Conservation (phyloP, 2,113 vertebrate genomes). For the Ptychochromis oligacanthus region DNA sequence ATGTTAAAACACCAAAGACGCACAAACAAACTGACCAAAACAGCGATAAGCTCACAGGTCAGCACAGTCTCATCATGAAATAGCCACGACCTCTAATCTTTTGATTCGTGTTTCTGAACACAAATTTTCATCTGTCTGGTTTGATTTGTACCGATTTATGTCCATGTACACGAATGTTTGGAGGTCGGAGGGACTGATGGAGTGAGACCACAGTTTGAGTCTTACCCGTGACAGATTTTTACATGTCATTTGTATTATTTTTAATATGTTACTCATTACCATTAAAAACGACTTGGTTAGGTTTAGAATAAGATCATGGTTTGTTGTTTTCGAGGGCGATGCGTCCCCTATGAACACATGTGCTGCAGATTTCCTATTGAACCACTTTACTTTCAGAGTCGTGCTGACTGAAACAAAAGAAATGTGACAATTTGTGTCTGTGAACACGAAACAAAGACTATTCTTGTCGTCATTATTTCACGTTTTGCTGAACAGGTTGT, state of each 20-base stretch:
- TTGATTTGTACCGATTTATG: not conserved
- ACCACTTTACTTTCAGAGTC: too few species aligned
- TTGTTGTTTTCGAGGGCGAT: not conserved
- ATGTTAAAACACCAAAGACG: not conserved
- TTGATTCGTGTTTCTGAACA: not conserved
- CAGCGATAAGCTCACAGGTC: not conserved
- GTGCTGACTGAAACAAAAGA: too few species aligned
- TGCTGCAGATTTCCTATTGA: too few species aligned
- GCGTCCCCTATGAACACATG: too few species aligned
- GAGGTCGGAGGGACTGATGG: not conserved
- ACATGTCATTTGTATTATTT: too few species aligned
- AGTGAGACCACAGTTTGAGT: not conserved
- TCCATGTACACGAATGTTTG: not conserved
- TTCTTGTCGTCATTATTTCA: too few species aligned
- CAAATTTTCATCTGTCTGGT: fast-evolving
- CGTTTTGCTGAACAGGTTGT: too few species aligned
- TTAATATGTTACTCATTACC: too few species aligned
- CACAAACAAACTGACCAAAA: not conserved
- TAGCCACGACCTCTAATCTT: fast-evolving
- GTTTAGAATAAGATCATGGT: fast-evolving
- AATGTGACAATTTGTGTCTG: too few species aligned
- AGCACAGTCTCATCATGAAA: fast-evolving
- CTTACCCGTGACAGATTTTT: too few species aligned
- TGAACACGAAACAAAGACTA: too few species aligned
- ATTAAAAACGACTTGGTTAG: too few species aligned